These are phyloP conservation scores for Microplitis deprimator DNA, from an alignment of 2,888 invertebrate genomes.

Conservation along the genomic window DNA sequence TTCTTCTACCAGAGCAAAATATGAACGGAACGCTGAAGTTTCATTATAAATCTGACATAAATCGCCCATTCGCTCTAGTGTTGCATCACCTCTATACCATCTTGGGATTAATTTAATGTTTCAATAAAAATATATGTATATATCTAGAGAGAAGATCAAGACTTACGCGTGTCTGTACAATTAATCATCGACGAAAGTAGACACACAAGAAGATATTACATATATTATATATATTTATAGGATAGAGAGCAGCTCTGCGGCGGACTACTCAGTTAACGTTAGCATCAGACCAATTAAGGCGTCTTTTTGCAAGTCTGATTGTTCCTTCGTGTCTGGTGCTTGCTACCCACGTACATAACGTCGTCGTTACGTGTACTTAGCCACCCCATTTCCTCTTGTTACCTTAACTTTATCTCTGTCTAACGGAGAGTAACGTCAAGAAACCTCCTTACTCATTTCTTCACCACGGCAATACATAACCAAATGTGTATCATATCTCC, in stretches of 20 bases:
- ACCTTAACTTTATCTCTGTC: constrained; percentile 9
- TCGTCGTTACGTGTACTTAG: constrained; percentile 50
- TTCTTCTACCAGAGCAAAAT: too few relatives aligned
- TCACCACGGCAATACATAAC: background rate
- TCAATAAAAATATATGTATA: background rate
- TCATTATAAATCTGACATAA: background rate
- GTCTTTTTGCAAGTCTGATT: constrained; percentile 66
- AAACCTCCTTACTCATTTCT: constrained; percentile 4
- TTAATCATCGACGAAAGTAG: constrained; percentile 58
- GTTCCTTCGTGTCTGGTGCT: constrained; percentile 54
- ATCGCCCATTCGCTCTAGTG: background rate
- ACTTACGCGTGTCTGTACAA: constrained; percentile 52
- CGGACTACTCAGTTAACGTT: background rate
- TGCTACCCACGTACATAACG: constrained; percentile 31
- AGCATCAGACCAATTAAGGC: constrained; percentile 61
- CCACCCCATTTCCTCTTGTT: constrained; percentile 42
- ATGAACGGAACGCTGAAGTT: background rate
- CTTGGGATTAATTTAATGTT: background rate
- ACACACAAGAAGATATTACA: background rate
- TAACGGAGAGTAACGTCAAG: constrained; percentile 13
- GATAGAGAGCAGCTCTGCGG: background rate
- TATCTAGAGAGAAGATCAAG: background rate
- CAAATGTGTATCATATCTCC: background rate
- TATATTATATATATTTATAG: background rate
- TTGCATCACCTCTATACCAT: background rate